Base-by-base conservation (phyloP, 2,113 vertebrate genomes). In the Pseudorhombus dupliciocellatus region DNA sequence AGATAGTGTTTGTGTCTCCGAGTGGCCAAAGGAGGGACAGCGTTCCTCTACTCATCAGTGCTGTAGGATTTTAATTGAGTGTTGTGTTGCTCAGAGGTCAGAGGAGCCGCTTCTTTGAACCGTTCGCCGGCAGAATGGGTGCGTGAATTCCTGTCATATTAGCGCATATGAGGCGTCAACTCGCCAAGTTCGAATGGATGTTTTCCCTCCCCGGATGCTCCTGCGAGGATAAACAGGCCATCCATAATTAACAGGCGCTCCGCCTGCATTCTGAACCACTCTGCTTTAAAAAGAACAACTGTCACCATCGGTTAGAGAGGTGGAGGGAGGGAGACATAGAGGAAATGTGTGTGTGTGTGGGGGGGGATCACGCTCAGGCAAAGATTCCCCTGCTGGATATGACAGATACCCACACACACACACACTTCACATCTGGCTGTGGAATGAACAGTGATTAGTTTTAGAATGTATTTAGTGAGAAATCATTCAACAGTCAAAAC, bases 161-260 rank as follows among this genome's bases (percentile, higher is more conserved):
- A 80, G 69, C 52, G 53, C 66, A 4, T 61, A 28, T 16, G 54
- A 85, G 72, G 71, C 37, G 26, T 75, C 82, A 42, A 67, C 64
- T 80, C 57, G 75, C 59, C 1, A 74, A 85, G 84, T 84, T 70
- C 66, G 77, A 83, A 79, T 83, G 66, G 80, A 84, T 88, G 84
- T 85, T 88, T 89, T 81, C 73, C 78, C 82, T 90, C 81, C 79
- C 48, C 82, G 63, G 81, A 72, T 82, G 85, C 67, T 91, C 84
- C 87, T 90, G 84, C 77, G 83, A 89, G 84, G 81, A 89, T 90
- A 86, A 90, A 91, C 89, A 90, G 84, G 58, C 80, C 76, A 89
- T 90, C 86, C 83, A 89, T 92, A 92, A 91, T 91, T 89, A 90
- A 91, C 58, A 74, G 81, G 67, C 53, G 53, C 86, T 88, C 84